Base-by-base conservation (phyloP, 2,113 vertebrate species). In the Cepphus grylle region DNA sequence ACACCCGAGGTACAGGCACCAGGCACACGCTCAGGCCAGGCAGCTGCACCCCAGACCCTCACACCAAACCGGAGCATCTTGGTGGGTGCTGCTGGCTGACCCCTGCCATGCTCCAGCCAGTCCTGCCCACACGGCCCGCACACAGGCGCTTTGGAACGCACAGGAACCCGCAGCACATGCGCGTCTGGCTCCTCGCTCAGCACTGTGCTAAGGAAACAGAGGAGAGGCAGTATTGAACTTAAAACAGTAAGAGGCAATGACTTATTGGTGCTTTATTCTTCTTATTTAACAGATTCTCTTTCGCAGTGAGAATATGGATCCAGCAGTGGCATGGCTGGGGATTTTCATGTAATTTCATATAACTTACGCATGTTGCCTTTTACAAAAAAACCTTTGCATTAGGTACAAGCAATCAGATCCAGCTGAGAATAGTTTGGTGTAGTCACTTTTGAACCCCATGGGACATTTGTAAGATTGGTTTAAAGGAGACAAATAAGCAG, bases 81-180 rank as follows among this genome's bases (percentile, higher is more conserved):
- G 6, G 27, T 4, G 19, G 0, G 16, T 21, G 73, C 47, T 0
- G 3, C 19, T 1, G 2, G 42, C 61, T 34, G 42, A 22, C 29
- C 19, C 22, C 5, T 25, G 19, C 13, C 1, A 6, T 17, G 42
- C 42, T 5, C 56, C 56, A 34, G 56, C 55, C 55, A 21, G 47
- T 49, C 47, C 47, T 49, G 47, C 47, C 47, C 9, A 20, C 56
- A 58, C 34, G 8, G 47, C 47, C 47, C 14, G 34, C 56, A 59
- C 56, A 5, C 56, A 19, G 58, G 42, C 40, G 5, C 50, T 21
- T 19, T 17, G 2, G 50, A 7, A 40, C 71, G 81, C 83, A 45
- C 65, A 19, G 0, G 7, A 42, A 43, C 0, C 55, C 40, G 8
- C 81, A 29, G 11, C 0, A 15, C 56, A 27, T 1, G 3, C 12